Percentiles rank a stretch among this genome's conserved stretches.
Evolutionary conservation across 1,140 invertebrate species (phyloP).

Genomic region (Diabrotica undecimpunctata): DNA sequence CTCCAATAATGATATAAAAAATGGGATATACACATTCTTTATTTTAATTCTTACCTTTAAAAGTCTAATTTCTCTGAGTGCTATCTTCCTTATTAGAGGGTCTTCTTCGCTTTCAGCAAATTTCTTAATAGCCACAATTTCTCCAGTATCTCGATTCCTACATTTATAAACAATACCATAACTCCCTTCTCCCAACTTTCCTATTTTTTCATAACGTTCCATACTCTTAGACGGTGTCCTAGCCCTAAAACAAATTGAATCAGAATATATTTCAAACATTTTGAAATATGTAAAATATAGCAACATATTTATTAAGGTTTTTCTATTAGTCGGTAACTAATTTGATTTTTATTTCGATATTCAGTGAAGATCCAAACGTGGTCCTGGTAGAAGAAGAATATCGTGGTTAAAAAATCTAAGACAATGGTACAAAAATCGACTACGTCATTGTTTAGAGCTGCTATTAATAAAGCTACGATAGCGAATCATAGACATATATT

Average conservation of each 20-base stretch:
- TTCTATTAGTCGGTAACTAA: too few species aligned
- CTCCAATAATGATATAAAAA: too few species aligned
- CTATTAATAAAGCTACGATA: too few species aligned
- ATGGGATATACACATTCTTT: too few species aligned
- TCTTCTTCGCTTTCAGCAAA: conserved; percentile 99
- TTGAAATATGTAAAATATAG: conserved; percentile 4
- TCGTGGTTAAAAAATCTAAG: too few species aligned
- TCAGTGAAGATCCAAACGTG: too few species aligned
- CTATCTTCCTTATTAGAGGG: conserved; percentile 96
- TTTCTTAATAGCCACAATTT: conserved; percentile 97
- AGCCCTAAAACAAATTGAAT: conserved; percentile 55
- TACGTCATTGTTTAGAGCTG: too few species aligned
- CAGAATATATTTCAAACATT: conserved; percentile 25
- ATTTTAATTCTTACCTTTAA: conserved; percentile 73
- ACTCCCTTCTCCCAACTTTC: conserved; percentile 95
- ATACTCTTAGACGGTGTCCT: conserved; percentile 83
- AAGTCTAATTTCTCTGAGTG: conserved; percentile 93
- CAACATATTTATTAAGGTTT: neutral
- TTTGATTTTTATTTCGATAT: too few species aligned
- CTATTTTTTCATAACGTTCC: conserved; percentile 97
- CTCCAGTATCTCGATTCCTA: conserved; percentile 90
- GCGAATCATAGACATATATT: too few species aligned
- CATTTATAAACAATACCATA: conserved; percentile 99
- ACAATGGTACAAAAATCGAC: too few species aligned
- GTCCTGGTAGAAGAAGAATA: too few species aligned